These are phyloP conservation scores for Phoenoteleia sp. DNA, from an alignment of 2,888 invertebrate genomes.

Conservation along the genomic window DNA sequence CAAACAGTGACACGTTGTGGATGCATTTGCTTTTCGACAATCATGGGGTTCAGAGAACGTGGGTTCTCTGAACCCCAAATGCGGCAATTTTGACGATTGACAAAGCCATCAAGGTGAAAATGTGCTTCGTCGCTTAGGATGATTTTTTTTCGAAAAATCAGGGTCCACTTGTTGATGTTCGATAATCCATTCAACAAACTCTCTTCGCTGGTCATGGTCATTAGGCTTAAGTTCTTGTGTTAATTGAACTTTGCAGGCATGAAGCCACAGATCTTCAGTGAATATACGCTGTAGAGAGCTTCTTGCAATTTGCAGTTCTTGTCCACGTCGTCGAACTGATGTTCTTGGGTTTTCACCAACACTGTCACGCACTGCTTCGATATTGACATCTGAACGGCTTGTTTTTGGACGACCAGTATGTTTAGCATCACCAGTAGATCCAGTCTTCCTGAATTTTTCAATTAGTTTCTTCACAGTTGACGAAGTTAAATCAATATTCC, in stretches of 20 bases:
- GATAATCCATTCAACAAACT: slow-evolving; percentile 20
- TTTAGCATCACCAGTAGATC: neutral
- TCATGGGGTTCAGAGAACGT: too few species aligned
- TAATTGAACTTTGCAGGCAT: slow-evolving; percentile 77
- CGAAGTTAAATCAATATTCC: neutral
- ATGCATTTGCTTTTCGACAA: slow-evolving; percentile 79
- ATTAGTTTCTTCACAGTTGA: neutral
- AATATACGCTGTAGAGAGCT: slow-evolving; percentile 76
- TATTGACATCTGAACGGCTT: neutral
- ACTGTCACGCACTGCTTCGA: slow-evolving; percentile 65
- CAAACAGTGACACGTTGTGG: slow-evolving; percentile 80
- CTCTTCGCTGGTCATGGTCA: neutral
- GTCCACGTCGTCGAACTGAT: slow-evolving; percentile 66
- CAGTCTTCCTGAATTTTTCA: slow-evolving; percentile 1
- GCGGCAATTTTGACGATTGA: slow-evolving; percentile 82
- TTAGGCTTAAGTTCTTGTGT: slow-evolving; percentile 75
- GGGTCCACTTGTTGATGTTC: slow-evolving; percentile 9
- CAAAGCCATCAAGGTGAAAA: slow-evolving; percentile 81
- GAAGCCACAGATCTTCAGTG: slow-evolving; percentile 74
- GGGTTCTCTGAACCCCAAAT: slow-evolving; percentile 79
- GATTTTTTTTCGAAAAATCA: slow-evolving; percentile 55
- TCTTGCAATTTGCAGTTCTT: slow-evolving; percentile 75
- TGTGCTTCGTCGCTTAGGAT: slow-evolving; percentile 76
- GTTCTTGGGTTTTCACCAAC: slow-evolving; percentile 72
- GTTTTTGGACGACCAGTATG: slow-evolving; percentile 11